These are phyloP conservation scores for Eugnorisma glareosa DNA, from an alignment of 2,888 invertebrate species.

Conservation along the genomic window DNA sequence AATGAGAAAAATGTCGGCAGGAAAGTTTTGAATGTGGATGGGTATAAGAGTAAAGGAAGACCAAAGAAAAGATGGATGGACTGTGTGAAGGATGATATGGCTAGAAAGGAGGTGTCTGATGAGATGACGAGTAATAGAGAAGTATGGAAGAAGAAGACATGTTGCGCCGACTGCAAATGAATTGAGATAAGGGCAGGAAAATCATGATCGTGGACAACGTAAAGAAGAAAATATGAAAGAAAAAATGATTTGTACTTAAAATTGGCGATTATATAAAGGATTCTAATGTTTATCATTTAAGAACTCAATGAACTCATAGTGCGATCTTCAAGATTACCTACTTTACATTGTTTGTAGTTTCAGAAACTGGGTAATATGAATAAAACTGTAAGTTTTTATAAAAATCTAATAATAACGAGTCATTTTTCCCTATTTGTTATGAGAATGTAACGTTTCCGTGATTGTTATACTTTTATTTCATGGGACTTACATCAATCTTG, in stretches of 20 bases:
- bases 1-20: no score
- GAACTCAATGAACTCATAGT: not conserved
- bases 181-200: no score
- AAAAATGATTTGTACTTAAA: not conserved
- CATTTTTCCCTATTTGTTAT: conserved; percentile 49
- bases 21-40: no score
- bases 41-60: no score
- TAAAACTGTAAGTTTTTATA: conserved; percentile 46
- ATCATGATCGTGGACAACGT: no score
- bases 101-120: no score
- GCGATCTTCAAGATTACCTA: conserved; percentile 8
- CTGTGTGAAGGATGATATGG: no score
- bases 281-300: conserved; percentile 7
- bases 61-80: no score
- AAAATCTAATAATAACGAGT: conserved; percentile 46
- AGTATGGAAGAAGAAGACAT: no score
- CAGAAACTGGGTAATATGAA: conserved; percentile 37
- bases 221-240: not conserved
- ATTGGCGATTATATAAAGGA: not conserved
- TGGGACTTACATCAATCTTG: conserved; percentile 43
- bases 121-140: no score
- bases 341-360: conserved; percentile 19
- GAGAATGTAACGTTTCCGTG: conserved; percentile 50
- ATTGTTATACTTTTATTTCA: conserved; percentile 53
- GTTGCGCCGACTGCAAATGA: no score